phyloP scores from a whole-genome alignment of 2,888 invertebrate species.

The Thereva unica region DNA sequence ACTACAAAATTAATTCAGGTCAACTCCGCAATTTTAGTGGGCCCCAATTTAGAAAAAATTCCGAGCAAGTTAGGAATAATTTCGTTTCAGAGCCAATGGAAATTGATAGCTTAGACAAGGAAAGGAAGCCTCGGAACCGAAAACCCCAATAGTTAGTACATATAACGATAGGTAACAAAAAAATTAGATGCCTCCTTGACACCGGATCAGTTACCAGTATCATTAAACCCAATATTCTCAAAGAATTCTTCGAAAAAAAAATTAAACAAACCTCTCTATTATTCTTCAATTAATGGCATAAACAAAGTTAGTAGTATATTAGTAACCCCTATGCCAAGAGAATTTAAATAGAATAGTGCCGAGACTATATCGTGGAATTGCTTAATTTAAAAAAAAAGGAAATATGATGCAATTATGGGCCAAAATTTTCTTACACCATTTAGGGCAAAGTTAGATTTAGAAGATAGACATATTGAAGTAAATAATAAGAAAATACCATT shows the following conservation, averaged over 20 bases:
- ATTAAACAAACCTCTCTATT: slow-evolving; percentile 22
- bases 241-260: slow-evolving; percentile 5
- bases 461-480: slow-evolving; percentile 1
- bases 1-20: background rate
- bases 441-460: slow-evolving; percentile 15
- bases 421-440: slow-evolving; percentile 18
- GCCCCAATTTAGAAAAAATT: slow-evolving; percentile 12
- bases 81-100: slow-evolving; percentile 24
- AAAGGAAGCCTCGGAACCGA: slow-evolving; percentile 21
- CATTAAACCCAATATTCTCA: slow-evolving; percentile 20
- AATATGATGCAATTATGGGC: slow-evolving; percentile 17
- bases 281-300: slow-evolving; percentile 38
- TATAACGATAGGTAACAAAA: slow-evolving; percentile 4
- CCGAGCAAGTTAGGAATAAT: slow-evolving; percentile 14
- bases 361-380: slow-evolving; percentile 37
- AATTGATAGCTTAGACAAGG: slow-evolving; percentile 10
- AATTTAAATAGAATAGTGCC: slow-evolving; percentile 37
- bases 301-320: slow-evolving; percentile 38
- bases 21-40: slow-evolving; percentile 10
- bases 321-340: slow-evolving; percentile 37
- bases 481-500: slow-evolving; percentile 11
- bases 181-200: slow-evolving; percentile 24
- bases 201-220: slow-evolving; percentile 15
- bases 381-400: slow-evolving; percentile 25
- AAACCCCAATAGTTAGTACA: slow-evolving; percentile 21